Base-by-base conservation (phyloP, 2,113 vertebrate genomes). In the Ailuropoda melanoleuca region DNA sequence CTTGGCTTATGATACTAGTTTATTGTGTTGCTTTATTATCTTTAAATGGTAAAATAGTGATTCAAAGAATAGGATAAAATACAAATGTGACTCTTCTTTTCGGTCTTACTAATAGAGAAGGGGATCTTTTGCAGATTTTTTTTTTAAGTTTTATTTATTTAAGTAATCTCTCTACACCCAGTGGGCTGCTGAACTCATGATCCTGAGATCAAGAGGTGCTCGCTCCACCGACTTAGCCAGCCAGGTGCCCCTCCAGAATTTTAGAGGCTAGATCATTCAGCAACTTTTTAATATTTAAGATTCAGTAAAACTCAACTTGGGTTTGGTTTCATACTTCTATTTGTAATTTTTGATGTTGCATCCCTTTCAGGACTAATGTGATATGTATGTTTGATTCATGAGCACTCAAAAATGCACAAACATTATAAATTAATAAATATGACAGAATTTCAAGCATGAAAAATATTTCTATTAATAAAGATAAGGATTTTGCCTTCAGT, bases 31-130 rank as follows among this genome's bases (percentile, higher is more conserved):
- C 23, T 91, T 74, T 92, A 80, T 46, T 23, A 26, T 62, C 15
- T 90, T 93, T 39, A 85, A 24, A 18, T 97, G 50, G n/a, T 89
- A 92, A 94, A 39, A 80, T 11, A 74, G 24, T 39, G 13, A 62
- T 87, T 96, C 56, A 78, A 94, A 53, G 26, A 88, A 53, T 62
- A 77, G 68, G 19, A 83, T 74, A 85, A 55, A 95, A 90, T 83
- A 60, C 62, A 83, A 94, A 83, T 34, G 46, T 78, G 39, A 81
- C 11, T 12, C 12, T 78, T 75, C 15, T 68, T 62, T 86, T 94
- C 78, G 64, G 24, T 19, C 34, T 58, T 86, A 64, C 11, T 75
- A 23, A 70, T 39, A 75, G 64, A 81, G 29, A 75, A 60, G 31
- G 23, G 12, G 68, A 31, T 62, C 64, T 80, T 4, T 43, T 75